phyloP scores from a whole-genome alignment of 2,888 invertebrate genomes.

The Pristionchus japonicus region DNA sequence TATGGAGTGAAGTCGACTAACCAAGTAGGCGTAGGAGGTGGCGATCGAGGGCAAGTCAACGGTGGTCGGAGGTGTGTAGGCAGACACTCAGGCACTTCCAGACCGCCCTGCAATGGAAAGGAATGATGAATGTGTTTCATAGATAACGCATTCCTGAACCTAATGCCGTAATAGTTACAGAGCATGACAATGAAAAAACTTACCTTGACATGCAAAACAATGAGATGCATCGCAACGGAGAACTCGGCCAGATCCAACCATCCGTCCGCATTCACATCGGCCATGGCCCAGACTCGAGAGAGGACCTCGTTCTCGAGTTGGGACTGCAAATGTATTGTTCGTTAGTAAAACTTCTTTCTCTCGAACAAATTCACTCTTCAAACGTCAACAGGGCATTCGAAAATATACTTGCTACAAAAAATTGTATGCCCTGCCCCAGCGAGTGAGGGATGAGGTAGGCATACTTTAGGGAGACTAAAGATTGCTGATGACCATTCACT shows the following conservation, averaged over 20 bases:
- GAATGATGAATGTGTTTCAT: neutral
- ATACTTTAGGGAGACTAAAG: too few species aligned
- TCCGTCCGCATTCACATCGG: slow-evolving; percentile 75
- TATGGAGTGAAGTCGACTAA: too few species aligned
- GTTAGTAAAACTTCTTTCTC: too few species aligned
- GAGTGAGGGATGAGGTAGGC: too few species aligned
- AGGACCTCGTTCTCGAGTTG: slow-evolving; percentile 54
- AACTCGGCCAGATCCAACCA: slow-evolving; percentile 74
- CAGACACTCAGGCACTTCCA: slow-evolving; percentile 64
- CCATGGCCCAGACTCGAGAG: slow-evolving; percentile 69
- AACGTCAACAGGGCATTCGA: too few species aligned
- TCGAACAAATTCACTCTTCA: too few species aligned
- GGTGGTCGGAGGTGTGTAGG: slow-evolving; percentile 61
- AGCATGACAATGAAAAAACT: neutral
- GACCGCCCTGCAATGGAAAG: slow-evolving; percentile 54
- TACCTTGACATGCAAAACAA: slow-evolving; percentile 73
- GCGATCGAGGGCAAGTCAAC: slow-evolving; percentile 52
- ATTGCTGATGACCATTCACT: too few species aligned
- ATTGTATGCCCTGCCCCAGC: too few species aligned
- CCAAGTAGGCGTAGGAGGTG: slow-evolving; percentile 43
- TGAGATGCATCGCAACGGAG: slow-evolving; percentile 74
- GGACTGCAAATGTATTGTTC: too few species aligned
- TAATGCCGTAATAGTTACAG: too few species aligned
- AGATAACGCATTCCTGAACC: too few species aligned
- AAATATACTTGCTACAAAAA: too few species aligned